A percentile compares a stretch with the other conserved stretches of the same genome.
Conservation (phyloP, 1,140 invertebrate genomes). For the Rhyacophila brunnea region DNA sequence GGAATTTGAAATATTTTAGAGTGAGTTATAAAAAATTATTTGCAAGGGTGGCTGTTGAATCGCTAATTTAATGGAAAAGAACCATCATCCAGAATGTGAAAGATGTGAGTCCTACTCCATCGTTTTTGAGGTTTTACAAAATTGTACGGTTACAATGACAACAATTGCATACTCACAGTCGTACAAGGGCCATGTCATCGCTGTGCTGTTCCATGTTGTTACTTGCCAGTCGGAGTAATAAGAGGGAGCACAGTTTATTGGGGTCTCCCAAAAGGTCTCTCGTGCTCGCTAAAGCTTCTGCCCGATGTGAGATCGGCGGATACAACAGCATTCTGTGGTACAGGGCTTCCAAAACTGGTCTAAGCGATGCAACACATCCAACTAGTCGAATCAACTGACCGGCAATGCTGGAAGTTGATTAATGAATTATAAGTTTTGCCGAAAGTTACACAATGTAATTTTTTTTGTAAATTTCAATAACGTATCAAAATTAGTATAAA, state of each 20-base stretch:
- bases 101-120: too few relatives aligned
- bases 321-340: constrained; percentile 90
- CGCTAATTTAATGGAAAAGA: too few relatives aligned
- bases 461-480: too few relatives aligned
- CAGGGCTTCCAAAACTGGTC: constrained; percentile 86
- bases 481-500: too few relatives aligned
- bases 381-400: constrained; percentile 84
- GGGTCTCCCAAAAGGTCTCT: constrained; percentile 72
- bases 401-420: constrained; percentile 79
- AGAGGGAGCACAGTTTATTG: constrained; percentile 67
- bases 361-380: constrained; percentile 76
- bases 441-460: too few relatives aligned
- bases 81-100: too few relatives aligned
- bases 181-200: constrained; percentile 87
- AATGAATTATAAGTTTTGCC: too few relatives aligned
- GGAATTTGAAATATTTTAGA: too few relatives aligned
- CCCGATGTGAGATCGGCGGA: constrained; percentile 77
- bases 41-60: too few relatives aligned
- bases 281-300: constrained; percentile 80
- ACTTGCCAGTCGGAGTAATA: constrained; percentile 69
- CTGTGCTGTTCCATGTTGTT: constrained; percentile 72
- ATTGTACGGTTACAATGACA: too few relatives aligned
- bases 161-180: constrained; percentile 81
- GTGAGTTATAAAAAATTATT: too few relatives aligned
- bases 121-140: too few relatives aligned